Evolutionary conservation across 2,888 invertebrate genomes (phyloP).

Genomic region (Nyleta sp.): DNA sequence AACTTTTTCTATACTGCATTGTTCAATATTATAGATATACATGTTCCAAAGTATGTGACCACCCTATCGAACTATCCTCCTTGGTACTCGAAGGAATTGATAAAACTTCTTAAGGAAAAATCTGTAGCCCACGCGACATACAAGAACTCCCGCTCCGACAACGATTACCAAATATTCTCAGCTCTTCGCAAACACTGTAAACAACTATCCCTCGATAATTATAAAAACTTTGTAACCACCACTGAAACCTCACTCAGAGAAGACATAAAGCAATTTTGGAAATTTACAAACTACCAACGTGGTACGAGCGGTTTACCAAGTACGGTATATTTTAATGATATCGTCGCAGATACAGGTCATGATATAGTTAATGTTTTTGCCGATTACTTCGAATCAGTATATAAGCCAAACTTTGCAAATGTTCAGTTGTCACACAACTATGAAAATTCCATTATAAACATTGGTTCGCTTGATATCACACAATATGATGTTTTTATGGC

Average conservation of each 20-base stretch:
- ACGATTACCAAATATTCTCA: slow-evolving; percentile 1
- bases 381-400: not conserved
- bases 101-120: slow-evolving; percentile 2
- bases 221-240: not conserved
- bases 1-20: not conserved
- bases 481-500: not conserved
- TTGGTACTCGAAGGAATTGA: slow-evolving; percentile 10
- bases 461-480: not conserved
- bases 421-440: too few species aligned
- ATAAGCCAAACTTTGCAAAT: not conserved
- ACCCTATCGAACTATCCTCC: not conserved
- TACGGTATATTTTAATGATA: not conserved
- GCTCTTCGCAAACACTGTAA: slow-evolving; percentile 8
- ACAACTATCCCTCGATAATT: not conserved
- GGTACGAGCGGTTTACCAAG: slow-evolving; percentile 4
- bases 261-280: slow-evolving; percentile 8
- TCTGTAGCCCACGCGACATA: not conserved
- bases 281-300: not conserved
- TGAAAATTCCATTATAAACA: not conserved
- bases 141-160: not conserved
- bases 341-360: not conserved
- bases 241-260: not conserved
- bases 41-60: not conserved
- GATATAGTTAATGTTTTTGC: not conserved
- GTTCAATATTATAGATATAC: not conserved